These are phyloP conservation scores for Choristoneura rosaceana DNA, from an alignment of 2,888 invertebrate species.

Conservation along the genomic window DNA sequence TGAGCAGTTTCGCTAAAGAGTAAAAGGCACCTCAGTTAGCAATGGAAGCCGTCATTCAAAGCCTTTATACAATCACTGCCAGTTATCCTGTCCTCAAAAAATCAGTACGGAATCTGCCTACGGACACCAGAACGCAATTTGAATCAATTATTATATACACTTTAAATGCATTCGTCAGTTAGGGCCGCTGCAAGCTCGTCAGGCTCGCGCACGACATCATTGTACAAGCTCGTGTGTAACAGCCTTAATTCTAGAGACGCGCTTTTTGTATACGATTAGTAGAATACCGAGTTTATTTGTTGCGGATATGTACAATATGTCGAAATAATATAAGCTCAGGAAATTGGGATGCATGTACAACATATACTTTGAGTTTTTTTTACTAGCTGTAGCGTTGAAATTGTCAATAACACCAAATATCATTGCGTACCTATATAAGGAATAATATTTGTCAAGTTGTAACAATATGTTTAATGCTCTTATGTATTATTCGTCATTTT, in stretches of 20 bases:
- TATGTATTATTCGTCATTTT: background rate
- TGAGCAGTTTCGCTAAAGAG: background rate
- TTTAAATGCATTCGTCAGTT: conserved; percentile 9
- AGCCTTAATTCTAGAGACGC: conserved; percentile 34
- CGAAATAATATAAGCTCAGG: background rate
- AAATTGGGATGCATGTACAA: background rate
- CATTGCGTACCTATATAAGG: background rate
- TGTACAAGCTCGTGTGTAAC: conserved; percentile 26
- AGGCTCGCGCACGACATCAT: conserved; percentile 22
- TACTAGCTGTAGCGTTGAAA: background rate
- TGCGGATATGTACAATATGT: conserved; percentile 9
- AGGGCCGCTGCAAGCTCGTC: conserved; percentile 43
- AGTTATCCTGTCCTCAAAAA: background rate
- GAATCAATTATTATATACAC: conserved; percentile 39
- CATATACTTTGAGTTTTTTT: background rate
- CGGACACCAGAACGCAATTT: conserved; percentile 26
- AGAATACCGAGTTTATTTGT: conserved; percentile 22
- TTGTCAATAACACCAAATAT: conserved; percentile 11
- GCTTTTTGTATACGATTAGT: conserved; percentile 49
- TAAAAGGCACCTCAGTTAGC: background rate
- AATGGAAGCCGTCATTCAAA: conserved; percentile 5
- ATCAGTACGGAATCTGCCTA: conserved; percentile 28
- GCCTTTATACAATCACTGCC: conserved; percentile 39
- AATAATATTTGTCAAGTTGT: background rate
- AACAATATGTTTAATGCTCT: background rate